Percentiles rank a stretch among this genome's conserved stretches.
phyloP scores from a whole-genome alignment of 2,888 invertebrate species.

The Sipha maydis region DNA sequence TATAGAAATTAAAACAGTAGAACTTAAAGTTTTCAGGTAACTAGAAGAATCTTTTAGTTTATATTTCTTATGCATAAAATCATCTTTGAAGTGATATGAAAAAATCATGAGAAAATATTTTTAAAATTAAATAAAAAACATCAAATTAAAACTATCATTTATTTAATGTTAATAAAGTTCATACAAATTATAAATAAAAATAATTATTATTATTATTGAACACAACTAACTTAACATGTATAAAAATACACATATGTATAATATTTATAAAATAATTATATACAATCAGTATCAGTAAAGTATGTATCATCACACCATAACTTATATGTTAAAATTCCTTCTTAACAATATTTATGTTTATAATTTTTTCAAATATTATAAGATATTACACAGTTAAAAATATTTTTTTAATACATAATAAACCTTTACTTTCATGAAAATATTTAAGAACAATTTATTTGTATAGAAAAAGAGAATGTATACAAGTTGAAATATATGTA shows the following conservation, averaged over 20 bases:
- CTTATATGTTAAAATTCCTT: slow-evolving; percentile 16
- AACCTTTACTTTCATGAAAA: background rate
- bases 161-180: slow-evolving; percentile 51
- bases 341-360: slow-evolving; percentile 19
- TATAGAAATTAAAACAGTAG: no score
- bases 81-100: no score
- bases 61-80: no score
- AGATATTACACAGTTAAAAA: slow-evolving; percentile 16
- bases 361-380: slow-evolving; percentile 11
- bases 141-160: slow-evolving; percentile 48
- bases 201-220: slow-evolving; percentile 54
- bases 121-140: background rate
- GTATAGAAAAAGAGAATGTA: slow-evolving; percentile 1
- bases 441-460: background rate
- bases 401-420: slow-evolving; percentile 35
- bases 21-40: no score
- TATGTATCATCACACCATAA: slow-evolving; percentile 31
- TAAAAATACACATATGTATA: slow-evolving; percentile 23
- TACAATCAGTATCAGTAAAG: slow-evolving; percentile 31
- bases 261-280: slow-evolving; percentile 35
- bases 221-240: slow-evolving; percentile 44
- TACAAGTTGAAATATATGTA: slow-evolving; percentile 10
- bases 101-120: no score
- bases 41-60: no score
- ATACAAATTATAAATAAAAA: slow-evolving; percentile 51